phyloP scores from a whole-genome alignment of 2,113 vertebrate genomes.

The Stictonetta naevosa region DNA sequence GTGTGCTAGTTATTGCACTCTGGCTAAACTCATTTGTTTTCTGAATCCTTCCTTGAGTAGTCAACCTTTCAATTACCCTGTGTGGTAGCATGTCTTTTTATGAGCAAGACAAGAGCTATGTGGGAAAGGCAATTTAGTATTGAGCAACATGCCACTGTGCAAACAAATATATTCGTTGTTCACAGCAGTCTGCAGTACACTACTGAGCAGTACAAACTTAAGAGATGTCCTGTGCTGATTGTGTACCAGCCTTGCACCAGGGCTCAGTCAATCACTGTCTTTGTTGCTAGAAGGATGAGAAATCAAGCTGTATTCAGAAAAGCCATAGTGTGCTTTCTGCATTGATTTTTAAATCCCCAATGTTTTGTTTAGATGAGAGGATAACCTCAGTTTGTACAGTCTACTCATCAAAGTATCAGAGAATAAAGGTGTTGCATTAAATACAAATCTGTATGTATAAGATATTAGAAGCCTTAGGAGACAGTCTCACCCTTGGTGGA shows the following conservation, averaged over 20 bases:
- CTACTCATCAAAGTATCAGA: not conserved
- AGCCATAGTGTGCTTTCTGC: not conserved
- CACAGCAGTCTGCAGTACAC: not conserved
- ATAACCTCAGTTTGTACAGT: not conserved
- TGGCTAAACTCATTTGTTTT: not conserved
- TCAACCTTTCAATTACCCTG: not conserved
- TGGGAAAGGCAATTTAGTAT: not conserved
- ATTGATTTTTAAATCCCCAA: not conserved
- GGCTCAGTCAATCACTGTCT: not conserved
- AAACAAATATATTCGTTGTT: not conserved
- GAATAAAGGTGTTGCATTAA: slow-evolving; percentile 13
- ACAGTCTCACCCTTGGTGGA: not conserved
- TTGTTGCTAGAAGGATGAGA: not conserved
- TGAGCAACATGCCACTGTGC: not conserved
- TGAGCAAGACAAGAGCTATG: not conserved
- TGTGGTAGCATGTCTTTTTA: not conserved
- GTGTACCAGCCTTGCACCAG: not conserved
- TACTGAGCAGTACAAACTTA: not conserved
- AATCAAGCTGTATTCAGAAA: slow-evolving; percentile 7
- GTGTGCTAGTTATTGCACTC: not conserved
- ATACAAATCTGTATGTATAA: slow-evolving; percentile 16
- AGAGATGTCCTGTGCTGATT: not conserved
- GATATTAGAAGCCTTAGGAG: not conserved
- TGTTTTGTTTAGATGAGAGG: not conserved
- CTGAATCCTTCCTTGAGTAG: not conserved